Base-by-base conservation (phyloP, 2,113 vertebrate species). In the Entelurus aequoreus region DNA sequence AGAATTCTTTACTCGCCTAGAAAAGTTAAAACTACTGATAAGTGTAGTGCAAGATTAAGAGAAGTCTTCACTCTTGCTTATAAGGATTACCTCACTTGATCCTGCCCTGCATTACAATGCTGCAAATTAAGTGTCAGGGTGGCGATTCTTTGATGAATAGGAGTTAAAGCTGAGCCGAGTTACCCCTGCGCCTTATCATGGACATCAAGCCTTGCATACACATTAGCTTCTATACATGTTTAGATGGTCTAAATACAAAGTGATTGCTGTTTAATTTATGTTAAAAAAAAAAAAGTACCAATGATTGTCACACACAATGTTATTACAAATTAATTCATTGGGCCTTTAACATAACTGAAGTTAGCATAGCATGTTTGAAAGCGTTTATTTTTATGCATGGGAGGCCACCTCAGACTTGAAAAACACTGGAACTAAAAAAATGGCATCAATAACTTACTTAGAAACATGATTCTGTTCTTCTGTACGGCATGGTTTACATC, bases 1-100 rank as follows among this genome's bases (percentile, higher is more conserved):
- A 16, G 19, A 62, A 60, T 56, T 73, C 67, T 60, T 10, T 16
- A 56, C 57, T 67, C 60, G 47, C 14, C 40, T 61, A 53, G 44
- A 68, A 66, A 60, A 66, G 64, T 48, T 61, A 61, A 69, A 28
- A 67, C 14, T 38, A 16, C 63, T 60, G 62, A 56, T 70, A 70
- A 60, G 10, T 67, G 52, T 19, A 48, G 21, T 46, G 9, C 71
- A 62, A 56, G 68, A 72, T 77, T 67, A 58, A n/a, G 42, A 10
- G 11, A 73, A 71, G 15, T 42, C 48, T 44, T 61, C 60, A 62
- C 71, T 62, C 70, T 52, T 55, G 48, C 50, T 50, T 65, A 58
- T 65, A 50, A 75, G 63, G 71, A 77, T 75, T 66, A 65, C 69
- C 70, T 47, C 50, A 44, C 13, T 48, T 76, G 65, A 78, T 78